Percentiles rank a stretch among this genome's conserved stretches.
phyloP scores from a whole-genome alignment of 2,797 vertebrate species.

The Onychomys torridus region DNA sequence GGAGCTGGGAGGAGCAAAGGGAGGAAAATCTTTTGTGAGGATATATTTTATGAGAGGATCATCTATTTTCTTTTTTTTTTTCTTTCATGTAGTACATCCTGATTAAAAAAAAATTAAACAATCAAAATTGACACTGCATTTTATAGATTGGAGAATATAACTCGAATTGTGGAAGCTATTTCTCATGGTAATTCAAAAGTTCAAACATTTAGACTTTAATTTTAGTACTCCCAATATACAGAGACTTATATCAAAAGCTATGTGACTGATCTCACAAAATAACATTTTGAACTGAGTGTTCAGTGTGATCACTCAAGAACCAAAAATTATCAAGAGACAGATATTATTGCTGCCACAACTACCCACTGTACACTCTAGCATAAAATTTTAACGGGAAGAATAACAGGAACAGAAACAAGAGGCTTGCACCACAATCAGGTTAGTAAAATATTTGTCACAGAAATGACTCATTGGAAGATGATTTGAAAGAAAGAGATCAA shows the following conservation, averaged over 20 bases:
- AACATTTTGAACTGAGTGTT: background rate
- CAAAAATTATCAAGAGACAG: background rate
- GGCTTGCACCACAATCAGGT: background rate
- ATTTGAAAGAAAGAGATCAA: background rate
- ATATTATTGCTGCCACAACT: background rate
- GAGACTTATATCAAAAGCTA: accelerated
- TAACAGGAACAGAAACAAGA: background rate
- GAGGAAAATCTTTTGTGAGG: no score
- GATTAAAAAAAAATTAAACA: background rate
- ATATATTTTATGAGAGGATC: no score
- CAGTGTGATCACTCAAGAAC: background rate
- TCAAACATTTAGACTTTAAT: background rate
- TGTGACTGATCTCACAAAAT: background rate
- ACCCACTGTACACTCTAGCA: background rate
- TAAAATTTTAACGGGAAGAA: background rate
- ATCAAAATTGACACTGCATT: background rate
- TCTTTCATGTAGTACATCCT: background rate
- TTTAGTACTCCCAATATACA: background rate
- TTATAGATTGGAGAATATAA: background rate
- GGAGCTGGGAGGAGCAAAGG: no score
- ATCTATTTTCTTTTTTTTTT: background rate
- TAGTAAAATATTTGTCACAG: background rate
- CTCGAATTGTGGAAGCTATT: background rate
- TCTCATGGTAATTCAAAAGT: background rate
- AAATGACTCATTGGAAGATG: background rate